phyloP scores from a whole-genome alignment of 2,797 vertebrate species.

The Brotogeris chrysoptera region DNA sequence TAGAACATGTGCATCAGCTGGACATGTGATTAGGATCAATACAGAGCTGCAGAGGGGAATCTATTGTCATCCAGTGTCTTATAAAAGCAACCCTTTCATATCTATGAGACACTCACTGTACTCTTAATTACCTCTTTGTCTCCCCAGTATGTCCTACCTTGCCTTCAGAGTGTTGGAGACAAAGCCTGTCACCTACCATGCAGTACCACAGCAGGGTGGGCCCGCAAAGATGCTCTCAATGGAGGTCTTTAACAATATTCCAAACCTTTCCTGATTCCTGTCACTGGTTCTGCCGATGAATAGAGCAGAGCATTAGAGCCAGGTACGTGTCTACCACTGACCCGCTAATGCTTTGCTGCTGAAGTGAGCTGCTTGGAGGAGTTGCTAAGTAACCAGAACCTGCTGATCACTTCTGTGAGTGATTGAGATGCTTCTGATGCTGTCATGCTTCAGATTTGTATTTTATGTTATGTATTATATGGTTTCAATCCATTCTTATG shows the following conservation, averaged over 20 bases:
- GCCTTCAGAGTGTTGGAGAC: background rate
- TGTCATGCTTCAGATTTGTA: background rate
- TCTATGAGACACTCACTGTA: background rate
- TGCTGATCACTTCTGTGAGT: background rate
- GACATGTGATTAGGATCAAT: accelerated
- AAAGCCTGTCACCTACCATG: background rate
- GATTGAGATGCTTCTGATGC: background rate
- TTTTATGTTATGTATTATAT: background rate
- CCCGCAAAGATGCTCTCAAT: background rate
- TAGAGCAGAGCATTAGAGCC: background rate
- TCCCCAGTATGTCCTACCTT: background rate
- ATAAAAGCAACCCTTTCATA: background rate
- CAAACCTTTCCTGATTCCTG: background rate
- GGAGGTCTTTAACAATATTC: background rate
- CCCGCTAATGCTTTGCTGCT: background rate
- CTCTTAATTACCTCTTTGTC: background rate
- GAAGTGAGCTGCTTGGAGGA: background rate
- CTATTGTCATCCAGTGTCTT: accelerated
- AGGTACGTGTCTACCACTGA: background rate
- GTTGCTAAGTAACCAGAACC: constrained; percentile 63
- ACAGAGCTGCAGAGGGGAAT: background rate
- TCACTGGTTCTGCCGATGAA: background rate
- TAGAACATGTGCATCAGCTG: accelerated
- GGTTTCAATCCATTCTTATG: background rate
- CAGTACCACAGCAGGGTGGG: accelerated